Evolutionary conservation across 2,113 vertebrate genomes (phyloP).

Genomic region (Lasiurus borealis): DNA sequence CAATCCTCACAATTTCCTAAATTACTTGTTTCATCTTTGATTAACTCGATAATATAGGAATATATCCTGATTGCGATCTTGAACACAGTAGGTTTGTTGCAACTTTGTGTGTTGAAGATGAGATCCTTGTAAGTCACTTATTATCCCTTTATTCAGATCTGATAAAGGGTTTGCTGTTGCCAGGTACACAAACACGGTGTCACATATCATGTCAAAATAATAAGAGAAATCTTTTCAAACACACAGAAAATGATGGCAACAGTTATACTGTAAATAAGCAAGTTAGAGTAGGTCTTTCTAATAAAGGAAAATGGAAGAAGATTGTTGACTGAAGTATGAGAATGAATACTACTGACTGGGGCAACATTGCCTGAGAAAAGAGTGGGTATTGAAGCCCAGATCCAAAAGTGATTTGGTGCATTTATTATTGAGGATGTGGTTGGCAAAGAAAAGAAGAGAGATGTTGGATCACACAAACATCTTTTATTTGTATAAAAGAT

Average conservation of each 20-base stretch:
- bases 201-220: not conserved
- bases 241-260: not conserved
- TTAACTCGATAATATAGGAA: not conserved
- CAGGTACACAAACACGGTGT: not conserved
- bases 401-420: not conserved
- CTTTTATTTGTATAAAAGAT: not conserved
- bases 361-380: not conserved
- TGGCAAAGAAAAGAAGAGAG: not conserved
- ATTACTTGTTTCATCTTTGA: not conserved
- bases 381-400: not conserved
- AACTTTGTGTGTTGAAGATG: not conserved
- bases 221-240: not conserved
- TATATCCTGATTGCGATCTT: not conserved
- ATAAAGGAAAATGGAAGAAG: not conserved
- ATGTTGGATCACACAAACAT: not conserved
- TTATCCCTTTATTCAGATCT: not conserved
- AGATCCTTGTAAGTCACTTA: not conserved
- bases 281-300: not conserved
- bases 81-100: not conserved
- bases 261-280: not conserved
- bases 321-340: not conserved
- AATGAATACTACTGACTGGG: not conserved
- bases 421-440: not conserved
- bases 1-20: not conserved
- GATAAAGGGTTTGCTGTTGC: not conserved